Conservation (phyloP, 2,113 vertebrate genomes). For the Brachypodius melanocephalos region DNA sequence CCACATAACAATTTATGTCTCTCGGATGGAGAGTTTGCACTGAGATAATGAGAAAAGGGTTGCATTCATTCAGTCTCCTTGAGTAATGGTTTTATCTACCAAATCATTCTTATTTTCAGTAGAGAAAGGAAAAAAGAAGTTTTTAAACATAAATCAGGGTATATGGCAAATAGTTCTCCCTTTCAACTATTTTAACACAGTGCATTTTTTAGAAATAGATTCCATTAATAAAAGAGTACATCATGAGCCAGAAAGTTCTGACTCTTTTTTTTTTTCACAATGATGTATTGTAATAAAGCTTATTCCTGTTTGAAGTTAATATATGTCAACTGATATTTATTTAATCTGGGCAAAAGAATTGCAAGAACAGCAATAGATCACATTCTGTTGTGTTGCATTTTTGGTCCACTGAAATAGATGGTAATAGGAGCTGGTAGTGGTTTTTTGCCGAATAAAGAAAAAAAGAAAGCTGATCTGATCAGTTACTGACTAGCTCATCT, state of each 20-base stretch:
- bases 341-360: background rate
- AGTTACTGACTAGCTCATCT: constrained; percentile 4
- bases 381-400: background rate
- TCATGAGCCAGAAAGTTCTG: background rate
- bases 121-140: background rate
- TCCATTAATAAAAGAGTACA: background rate
- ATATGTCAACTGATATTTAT: background rate
- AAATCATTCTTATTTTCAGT: background rate
- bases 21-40: background rate
- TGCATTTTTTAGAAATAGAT: background rate
- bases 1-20: background rate
- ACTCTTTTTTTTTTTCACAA: background rate
- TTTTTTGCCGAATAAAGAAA: background rate
- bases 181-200: background rate
- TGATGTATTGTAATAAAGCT: background rate
- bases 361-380: background rate
- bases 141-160: background rate
- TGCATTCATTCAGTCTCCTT: background rate
- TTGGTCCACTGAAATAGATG: background rate
- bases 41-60: background rate
- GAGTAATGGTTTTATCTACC: background rate
- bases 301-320: background rate
- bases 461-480: background rate
- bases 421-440: background rate
- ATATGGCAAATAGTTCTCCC: background rate